Base-by-base conservation (phyloP, 2,113 vertebrate genomes). In the Chloebia gouldiae region DNA sequence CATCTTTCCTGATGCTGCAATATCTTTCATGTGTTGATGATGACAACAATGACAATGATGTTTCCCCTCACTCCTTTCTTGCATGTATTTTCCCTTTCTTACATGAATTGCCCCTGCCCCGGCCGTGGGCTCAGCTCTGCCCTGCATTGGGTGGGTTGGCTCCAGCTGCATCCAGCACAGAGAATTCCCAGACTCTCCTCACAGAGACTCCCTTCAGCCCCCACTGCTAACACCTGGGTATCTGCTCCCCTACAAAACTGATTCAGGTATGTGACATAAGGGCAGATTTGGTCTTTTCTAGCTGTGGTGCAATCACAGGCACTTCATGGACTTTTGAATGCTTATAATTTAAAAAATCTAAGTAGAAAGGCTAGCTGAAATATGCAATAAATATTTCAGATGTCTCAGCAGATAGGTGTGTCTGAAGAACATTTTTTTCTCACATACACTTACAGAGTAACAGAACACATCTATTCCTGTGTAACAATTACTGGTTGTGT, bases 41-140 rank as follows among this genome's bases (percentile, higher is more conserved):
- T 3, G 11, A 12, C 3, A 1, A 18, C 0, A 6, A 27, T 3
- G 16, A 13, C 24, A 19, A 9, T 28, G 25, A 39, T 0, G 4
- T 28, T 65, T 61, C 23, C 5, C 21, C 33, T 89, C 15, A 6
- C 2, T 60, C 7, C 6, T 35, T 70, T 45, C 40, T 51, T 40
- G 27, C 5, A 14, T 4, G 9, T 0, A 1, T 14, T 54, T 65
- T 28, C 27, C 10, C 15, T n/a, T n/a, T n/a, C n/a, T n/a, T n/a
- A n/a, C n/a, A n/a, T 0, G 2, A 40, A 18, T 4, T 2, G 0
- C 4, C 13, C 8, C 6, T 0, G 0, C 27, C 25, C 10, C 0
- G 2, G 15, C 11, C 1, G 0, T 5, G 5, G 37, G 24, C 28
- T 47, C 66, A 66, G 37, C 37, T 20, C 11, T 51, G 27, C 33